phyloP scores from a whole-genome alignment of 64 coral and sea anemone species.

The Montipora cactus region DNA sequence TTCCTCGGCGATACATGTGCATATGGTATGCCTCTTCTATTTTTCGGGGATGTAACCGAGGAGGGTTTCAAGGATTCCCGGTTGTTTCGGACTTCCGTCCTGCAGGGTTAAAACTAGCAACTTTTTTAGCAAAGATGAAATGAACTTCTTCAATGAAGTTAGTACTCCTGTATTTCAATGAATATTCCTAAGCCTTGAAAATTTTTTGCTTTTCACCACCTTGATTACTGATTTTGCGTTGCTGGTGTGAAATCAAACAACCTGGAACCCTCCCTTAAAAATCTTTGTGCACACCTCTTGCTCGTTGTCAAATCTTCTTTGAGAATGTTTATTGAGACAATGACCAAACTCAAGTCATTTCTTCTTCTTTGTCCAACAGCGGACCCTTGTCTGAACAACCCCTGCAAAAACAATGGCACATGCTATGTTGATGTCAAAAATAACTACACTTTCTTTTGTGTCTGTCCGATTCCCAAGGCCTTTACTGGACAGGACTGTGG shows the following conservation, averaged over 20 bases:
- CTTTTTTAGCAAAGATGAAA: too few relatives aligned
- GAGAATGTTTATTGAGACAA: neutral
- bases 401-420: neutral
- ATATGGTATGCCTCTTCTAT: neutral
- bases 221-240: too few relatives aligned
- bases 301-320: neutral
- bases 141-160: too few relatives aligned
- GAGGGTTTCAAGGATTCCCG: too few relatives aligned
- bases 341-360: neutral
- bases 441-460: constrained; percentile 22
- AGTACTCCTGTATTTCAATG: too few relatives aligned
- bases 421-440: neutral
- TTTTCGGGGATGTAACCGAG: too few relatives aligned
- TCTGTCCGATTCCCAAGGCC: constrained; percentile 39
- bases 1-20: constrained; percentile 63
- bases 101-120: too few relatives aligned
- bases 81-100: too few relatives aligned
- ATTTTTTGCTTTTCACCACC: too few relatives aligned
- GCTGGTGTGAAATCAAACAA: too few relatives aligned
- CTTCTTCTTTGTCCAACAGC: neutral
- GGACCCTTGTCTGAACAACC: constrained; percentile 34
- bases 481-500: constrained; percentile 18
- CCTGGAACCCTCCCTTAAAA: too few relatives aligned
- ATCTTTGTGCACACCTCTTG: neutral
- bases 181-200: too few relatives aligned